Evolutionary conservation across 2,888 invertebrate genomes (phyloP), one percentile per base, ranked within the genome.

Genomic region (Argyra leucocephala): DNA sequence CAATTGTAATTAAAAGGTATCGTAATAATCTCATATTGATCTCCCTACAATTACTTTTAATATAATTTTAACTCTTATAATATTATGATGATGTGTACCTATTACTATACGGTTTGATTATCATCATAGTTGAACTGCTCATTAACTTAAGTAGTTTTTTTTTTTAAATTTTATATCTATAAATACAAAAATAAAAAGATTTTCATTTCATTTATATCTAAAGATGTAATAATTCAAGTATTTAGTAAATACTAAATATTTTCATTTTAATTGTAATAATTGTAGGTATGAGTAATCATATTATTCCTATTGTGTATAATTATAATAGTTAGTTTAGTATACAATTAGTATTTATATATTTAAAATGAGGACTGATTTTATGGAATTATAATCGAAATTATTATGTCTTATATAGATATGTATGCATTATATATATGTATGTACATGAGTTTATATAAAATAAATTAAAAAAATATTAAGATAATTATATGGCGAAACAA

Each of bases 291-390:
- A 48, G 48, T 48, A 48, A 48, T 48, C 1, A 48, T 5, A 15
- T 48, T 48, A 48, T 48, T n/a, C n/a, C n/a, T n/a, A n/a, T n/a
- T n/a, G n/a, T 48, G 48, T 48, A 48, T 48, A 48, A 48, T 48
- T 18, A 48, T 48, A 18, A 48, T 15, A 26, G 26, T 26, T n/a
- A n/a, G n/a, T n/a, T n/a, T n/a, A n/a, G 9, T 26, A 26, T n/a
- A 48, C 48, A 48, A 18, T 15, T n/a, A n/a, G n/a, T n/a, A n/a
- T n/a, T n/a, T n/a, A n/a, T 48, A 18, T 48, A 48, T 48, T n/a
- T 48, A 48, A 48, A 48, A 48, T 48, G 48, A 48, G 48, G 48
- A 48, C 48, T 48, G 12, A 48, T 48, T 48, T 48, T 48, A 48
- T 48, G 15, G 48, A n/a, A 18, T 48, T 48, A 48, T 48, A 48